Base-by-base conservation (phyloP, 64 coral and sea anemone species). In the Porites australiensis region DNA sequence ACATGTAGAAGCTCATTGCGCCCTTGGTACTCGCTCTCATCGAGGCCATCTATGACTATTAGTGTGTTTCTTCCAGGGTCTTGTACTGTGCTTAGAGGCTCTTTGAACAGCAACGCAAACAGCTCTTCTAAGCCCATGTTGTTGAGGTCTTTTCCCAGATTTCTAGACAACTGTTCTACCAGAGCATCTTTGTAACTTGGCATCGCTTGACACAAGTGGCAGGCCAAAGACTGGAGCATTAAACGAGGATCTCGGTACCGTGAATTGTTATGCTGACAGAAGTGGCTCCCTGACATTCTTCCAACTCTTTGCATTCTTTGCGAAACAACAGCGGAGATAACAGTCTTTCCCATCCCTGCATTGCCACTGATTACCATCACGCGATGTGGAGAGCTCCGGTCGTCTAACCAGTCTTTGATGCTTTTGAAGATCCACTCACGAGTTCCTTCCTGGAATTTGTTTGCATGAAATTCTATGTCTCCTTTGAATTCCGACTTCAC, bases 321-420 rank as follows among this genome's bases (percentile, higher is more conserved):
- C 16, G 66, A 72, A 18, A 18, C 47, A 59, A 67, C 49, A 87
- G 85, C 67, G 58, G 66, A 87, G 58, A 87, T 58, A 8, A 87
- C 85, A 37, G 85, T 87, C 67, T 87, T 87, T 7, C 85, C 85
- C 85, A 87, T 87, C 58, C 85, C 85, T 44, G 85, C 68, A 44
- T 72, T 87, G 9, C 67, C 85, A 87, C 48, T 87, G 1, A 87
- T 37, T 58, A 87, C 47, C 37, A 87, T 50, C 54, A 87, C 44
- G 19, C 22, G 85, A 46, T 50, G 54, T 50, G 13, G 66, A 44
- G 68, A 44, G 46, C 55, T 71, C 37, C 44, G 50, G 47, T 74
- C 66, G 52, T 87, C 48, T 72, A 87, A 87, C 85, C 85, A 87
- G 8, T 51, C 43, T 23, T 87, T 18, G 5, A 87, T 50, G 13